Base-by-base conservation (phyloP, 2,797 vertebrate genomes). In the Poecilia gillii region DNA sequence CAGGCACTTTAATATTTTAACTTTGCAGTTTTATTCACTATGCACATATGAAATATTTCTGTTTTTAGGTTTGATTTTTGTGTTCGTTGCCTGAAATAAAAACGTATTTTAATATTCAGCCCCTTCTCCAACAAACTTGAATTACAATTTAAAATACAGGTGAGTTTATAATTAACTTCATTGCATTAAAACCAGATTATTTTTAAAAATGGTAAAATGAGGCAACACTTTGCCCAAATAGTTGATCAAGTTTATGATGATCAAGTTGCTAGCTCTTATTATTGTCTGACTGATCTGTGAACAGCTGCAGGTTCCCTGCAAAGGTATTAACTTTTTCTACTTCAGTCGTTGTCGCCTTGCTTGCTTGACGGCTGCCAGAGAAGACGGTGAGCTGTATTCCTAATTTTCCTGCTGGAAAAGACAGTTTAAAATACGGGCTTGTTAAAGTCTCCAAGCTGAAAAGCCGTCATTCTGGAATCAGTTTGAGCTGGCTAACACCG, bases 281-380 rank as follows among this genome's bases (percentile, higher is more conserved):
- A 62, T 86, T 75, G 43, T 87, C 91, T 78, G 80, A 77, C 81
- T 83, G 75, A 78, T 86, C 82, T 91, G 93, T 88, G 90, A 92
- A 92, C 91, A 93, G 89, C 82, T 49, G n/a, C 76, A 53, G 68
- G 80, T 90, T 88, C 89, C 43, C 11, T 45, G 43, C 12, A 45
- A 45, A 91, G 91, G 92, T 93, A 89, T 45, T 82, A 84, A 83
- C 90, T 85, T 86, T 85, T 78, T 85, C 76, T 85, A 75, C 76
- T 77, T 85, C 75, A 75, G 73, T 2, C 6, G 78, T 7, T 79
- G 77, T 85, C 70, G 36, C 70, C 74, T 71, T 49, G 66, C 81
- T 78, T 82, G 51, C 76, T 78, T 64, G 79, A 79, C 80, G 73
- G 82, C 71, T 81, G 76, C 43, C 79, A 84, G 75, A 76, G 80